Base-by-base conservation (phyloP, 2,888 invertebrate species). In the Watsonalla cultraria region DNA sequence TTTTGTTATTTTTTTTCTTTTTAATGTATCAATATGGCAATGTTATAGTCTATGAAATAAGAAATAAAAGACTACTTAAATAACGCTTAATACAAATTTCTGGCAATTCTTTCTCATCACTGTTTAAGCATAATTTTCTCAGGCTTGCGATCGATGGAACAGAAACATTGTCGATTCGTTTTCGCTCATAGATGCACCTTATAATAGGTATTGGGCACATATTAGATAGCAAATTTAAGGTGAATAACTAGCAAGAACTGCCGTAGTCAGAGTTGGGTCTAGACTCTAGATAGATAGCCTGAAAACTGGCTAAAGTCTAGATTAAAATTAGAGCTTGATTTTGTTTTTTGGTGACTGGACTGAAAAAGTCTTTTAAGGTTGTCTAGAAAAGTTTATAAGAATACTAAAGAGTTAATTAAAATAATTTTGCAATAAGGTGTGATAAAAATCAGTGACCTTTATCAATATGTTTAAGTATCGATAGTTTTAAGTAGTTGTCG, bases 131-230 rank as follows among this genome's bases (percentile, higher is more conserved):
- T 54, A 53, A 55, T 48, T 66, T 67, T 64, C 66, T 70, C 66
- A 66, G 71, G 71, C 74, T 74, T 70, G 78, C 65, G 80, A 78
- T 79, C 67, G 70, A 70, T 78, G 74, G 88, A 85, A 86, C 84
- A 79, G 82, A 78, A 72, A 74, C 72, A 75, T 80, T 68, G 70
- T 75, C 79, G 74, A 79, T 76, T 5, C 13, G 49, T 35, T 49
- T 49, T 84, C 83, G 86, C 87, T 88, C 87, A 86, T 86, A 84
- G 70, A 64, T 78, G 85, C 87, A 87, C 86, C 70, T 77, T 74
- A 42, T 67, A 65, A 66, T 81, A 86, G 82, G 82, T 58, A 76
- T 84, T 81, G 66, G 68, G 78, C 86, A 86, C 86, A 64, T 66
- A 68, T 70, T 86, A 86, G 83, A 80, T 86, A 86, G 82, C 66